Conservation (phyloP, 1,140 invertebrate genomes). For the Dendroctonus valens region DNA sequence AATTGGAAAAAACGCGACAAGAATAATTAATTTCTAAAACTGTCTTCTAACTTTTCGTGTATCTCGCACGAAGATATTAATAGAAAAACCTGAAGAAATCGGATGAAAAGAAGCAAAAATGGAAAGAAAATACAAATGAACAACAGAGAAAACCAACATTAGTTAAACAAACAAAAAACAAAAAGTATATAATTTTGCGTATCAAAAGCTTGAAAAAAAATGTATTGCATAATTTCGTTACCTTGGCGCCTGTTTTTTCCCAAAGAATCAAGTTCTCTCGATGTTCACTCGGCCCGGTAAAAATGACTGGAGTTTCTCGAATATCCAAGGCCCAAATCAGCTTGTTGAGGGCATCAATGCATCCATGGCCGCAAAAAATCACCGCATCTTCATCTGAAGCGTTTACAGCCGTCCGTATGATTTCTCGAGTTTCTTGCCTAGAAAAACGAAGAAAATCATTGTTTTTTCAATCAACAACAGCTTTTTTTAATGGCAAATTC, state of each 20-base stretch:
- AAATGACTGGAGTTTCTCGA: slow-evolving; percentile 62
- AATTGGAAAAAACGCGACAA: too few relatives aligned
- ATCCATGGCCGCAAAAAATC: slow-evolving; percentile 74
- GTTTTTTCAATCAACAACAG: neutral
- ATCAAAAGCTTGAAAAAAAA: neutral
- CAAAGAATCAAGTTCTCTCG: slow-evolving; percentile 82
- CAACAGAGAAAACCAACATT: neutral
- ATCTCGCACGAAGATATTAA: too few relatives aligned
- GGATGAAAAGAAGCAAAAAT: too few relatives aligned
- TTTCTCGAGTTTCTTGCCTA: slow-evolving; percentile 78
- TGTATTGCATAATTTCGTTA: slow-evolving; percentile 48
- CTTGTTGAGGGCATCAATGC: slow-evolving; percentile 71
- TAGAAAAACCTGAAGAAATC: too few relatives aligned
- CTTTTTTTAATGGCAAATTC: slow-evolving; percentile 5
- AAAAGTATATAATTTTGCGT: too few relatives aligned
- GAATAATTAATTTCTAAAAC: too few relatives aligned
- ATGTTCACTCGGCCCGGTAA: slow-evolving; percentile 85
- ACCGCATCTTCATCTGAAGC: slow-evolving; percentile 82
- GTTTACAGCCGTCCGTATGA: slow-evolving; percentile 77
- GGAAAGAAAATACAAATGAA: too few relatives aligned
- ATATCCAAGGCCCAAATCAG: slow-evolving; percentile 66
- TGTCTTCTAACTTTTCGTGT: too few relatives aligned
- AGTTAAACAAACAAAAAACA: neutral
- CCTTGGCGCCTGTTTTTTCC: slow-evolving; percentile 76
- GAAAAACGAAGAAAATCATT: slow-evolving; percentile 40